phyloP scores from a whole-genome alignment of 37 sponge, comb jelly and placozoan genomes.

The Haliclona indistincta region DNA sequence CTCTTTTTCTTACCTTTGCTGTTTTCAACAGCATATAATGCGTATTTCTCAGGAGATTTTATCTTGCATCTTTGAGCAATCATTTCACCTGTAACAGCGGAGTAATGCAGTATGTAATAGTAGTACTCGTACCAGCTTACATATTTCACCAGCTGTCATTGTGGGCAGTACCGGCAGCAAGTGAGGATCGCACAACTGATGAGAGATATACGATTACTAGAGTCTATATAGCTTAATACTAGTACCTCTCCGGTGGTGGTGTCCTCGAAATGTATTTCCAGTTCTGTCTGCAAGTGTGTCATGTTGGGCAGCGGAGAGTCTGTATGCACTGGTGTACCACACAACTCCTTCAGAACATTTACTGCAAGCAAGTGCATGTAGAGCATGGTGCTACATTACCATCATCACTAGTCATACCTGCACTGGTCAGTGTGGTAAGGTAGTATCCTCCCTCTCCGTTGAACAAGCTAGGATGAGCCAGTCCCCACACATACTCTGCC shows the following conservation, averaged over 20 bases:
- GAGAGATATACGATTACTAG: not conserved
- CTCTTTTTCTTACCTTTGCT: conserved; percentile 28
- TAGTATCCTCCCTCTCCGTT: conserved; percentile 95
- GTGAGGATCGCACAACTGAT: conserved; percentile 39
- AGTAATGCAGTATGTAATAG: not conserved
- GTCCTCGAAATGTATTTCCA: conserved; percentile 59
- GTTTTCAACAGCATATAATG: conserved; percentile 59
- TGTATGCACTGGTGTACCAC: conserved; percentile 4
- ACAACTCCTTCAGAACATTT: conserved; percentile 63
- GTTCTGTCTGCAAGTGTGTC: conserved; percentile 52
- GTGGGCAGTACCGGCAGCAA: conserved; percentile 49
- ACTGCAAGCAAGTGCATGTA: conserved; percentile 1
- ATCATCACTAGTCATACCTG: conserved; percentile 17
- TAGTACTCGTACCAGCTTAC: conserved; percentile 10
- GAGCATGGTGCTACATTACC: not conserved
- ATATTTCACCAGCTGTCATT: conserved; percentile 68
- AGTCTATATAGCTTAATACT: not conserved
- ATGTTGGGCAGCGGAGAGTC: conserved; percentile 22
- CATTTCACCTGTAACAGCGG: conserved; percentile 38
- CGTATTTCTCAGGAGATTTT: conserved; percentile 51
- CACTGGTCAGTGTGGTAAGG: conserved; percentile 93
- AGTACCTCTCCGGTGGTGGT: conserved; percentile 44
- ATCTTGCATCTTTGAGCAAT: conserved; percentile 41
- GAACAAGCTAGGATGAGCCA: conserved; percentile 83
- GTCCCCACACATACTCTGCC: conserved; percentile 93